A percentile compares a stretch with the other conserved stretches of the same genome.
phyloP scores from a whole-genome alignment of 2,888 invertebrate species.

The Xanthia togata region DNA sequence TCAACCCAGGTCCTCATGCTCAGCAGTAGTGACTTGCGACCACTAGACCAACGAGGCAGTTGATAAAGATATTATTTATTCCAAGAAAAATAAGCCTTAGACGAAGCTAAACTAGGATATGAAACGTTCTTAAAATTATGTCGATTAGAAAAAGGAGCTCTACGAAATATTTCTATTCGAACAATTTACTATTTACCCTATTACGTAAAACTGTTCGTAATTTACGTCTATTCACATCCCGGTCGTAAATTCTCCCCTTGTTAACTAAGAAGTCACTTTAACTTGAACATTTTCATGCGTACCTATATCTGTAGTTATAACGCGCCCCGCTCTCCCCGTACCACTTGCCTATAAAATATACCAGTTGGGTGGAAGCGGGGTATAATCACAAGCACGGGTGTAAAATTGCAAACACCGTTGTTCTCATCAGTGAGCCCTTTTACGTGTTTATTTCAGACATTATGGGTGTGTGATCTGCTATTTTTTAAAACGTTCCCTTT shows the following conservation, averaged over 20 bases:
- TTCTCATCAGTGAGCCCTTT: constrained; percentile 72
- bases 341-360: constrained; percentile 55
- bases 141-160: neutral
- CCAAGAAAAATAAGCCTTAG: neutral
- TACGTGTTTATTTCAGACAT: constrained; percentile 71
- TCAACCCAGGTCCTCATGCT: too few species aligned
- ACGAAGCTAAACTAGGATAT: neutral
- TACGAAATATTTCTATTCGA: neutral
- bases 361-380: constrained; percentile 46
- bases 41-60: too few species aligned
- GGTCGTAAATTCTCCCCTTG: constrained; percentile 54
- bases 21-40: too few species aligned
- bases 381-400: constrained; percentile 62
- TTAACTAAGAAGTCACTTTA: constrained; percentile 66
- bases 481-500: constrained; percentile 69
- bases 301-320: constrained; percentile 31
- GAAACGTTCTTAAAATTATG: neutral
- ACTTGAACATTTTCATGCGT: constrained; percentile 45
- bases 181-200: constrained; percentile 8
- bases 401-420: constrained; percentile 67
- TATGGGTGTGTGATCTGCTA: constrained; percentile 67
- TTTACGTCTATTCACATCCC: constrained; percentile 46
- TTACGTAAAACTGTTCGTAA: constrained; percentile 38
- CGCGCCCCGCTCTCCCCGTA: constrained; percentile 17
- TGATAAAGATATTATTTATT: neutral